Conservation (phyloP, 2,113 vertebrate species). For the Oophaga pumilio region DNA sequence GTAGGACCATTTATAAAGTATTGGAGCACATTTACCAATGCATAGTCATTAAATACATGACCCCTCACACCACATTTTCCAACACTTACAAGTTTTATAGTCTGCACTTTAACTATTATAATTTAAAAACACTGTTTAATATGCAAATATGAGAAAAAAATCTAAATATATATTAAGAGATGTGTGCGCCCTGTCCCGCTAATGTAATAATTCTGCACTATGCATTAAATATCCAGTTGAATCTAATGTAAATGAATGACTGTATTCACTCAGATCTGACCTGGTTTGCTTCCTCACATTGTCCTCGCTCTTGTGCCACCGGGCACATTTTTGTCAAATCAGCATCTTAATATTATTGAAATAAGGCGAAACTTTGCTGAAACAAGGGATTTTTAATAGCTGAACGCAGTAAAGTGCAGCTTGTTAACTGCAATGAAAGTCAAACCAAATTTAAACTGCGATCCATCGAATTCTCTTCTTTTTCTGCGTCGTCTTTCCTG, state of each 20-base stretch:
- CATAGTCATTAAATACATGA: no score
- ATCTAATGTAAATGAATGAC: neutral
- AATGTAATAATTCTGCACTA: neutral
- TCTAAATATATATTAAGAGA: no score
- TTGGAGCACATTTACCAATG: no score
- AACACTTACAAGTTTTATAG: no score
- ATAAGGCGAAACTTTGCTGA: constrained; percentile 27
- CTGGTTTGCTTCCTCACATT: neutral
- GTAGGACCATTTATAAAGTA: no score
- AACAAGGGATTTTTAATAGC: constrained; percentile 32
- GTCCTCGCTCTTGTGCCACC: neutral
- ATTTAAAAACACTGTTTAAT: no score
- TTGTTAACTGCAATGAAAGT: constrained; percentile 38
- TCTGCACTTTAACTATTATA: no score
- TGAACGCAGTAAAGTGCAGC: constrained; percentile 10
- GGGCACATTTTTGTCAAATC: constrained; percentile 25
- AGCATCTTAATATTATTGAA: constrained; percentile 16
- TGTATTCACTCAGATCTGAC: neutral
- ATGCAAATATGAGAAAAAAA: no score
- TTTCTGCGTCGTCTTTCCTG: neutral
- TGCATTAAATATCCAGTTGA: neutral
- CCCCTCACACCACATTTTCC: no score
- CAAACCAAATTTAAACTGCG: constrained; percentile 9
- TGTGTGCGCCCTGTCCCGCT: neutral
- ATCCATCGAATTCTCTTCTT: neutral